phyloP scores from a whole-genome alignment of 30 jellyfish, hydroid and myxozoan species.

The Aurelia aurita complex sp. Pacific region DNA sequence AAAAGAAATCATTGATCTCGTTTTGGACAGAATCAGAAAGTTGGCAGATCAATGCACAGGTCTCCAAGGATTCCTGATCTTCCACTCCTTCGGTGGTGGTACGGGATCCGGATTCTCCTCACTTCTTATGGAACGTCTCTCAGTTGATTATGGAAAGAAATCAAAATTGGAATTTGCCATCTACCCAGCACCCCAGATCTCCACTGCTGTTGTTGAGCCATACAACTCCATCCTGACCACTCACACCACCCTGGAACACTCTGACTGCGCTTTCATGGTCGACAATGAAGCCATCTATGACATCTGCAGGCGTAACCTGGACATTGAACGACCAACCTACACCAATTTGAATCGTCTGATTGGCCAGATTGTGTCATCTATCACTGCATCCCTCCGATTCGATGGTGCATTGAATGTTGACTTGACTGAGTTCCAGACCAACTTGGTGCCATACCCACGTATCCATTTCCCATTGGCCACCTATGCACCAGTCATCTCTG shows the following conservation, averaged over 20 bases:
- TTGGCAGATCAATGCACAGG: slow-evolving; percentile 96
- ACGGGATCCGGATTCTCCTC: slow-evolving; percentile 98
- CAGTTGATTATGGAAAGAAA: slow-evolving; percentile 94
- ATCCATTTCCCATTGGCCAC: slow-evolving; percentile 96
- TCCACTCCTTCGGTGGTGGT: slow-evolving; percentile 99
- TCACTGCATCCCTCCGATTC: slow-evolving; percentile 94
- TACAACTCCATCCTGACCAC: slow-evolving; percentile 94
- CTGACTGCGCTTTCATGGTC: slow-evolving; percentile 91
- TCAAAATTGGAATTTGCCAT: slow-evolving; percentile 92
- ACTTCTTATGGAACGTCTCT: slow-evolving; percentile 91
- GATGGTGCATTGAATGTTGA: slow-evolving; percentile 96
- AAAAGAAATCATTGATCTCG: slow-evolving; percentile 87
- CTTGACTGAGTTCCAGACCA: slow-evolving; percentile 94
- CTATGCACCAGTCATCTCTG: slow-evolving; percentile 91
- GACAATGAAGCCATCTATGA: slow-evolving; percentile 96
- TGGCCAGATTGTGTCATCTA: slow-evolving; percentile 89
- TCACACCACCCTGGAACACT: slow-evolving; percentile 91
- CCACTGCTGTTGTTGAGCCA: slow-evolving; percentile 99
- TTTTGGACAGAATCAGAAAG: slow-evolving; percentile 89
- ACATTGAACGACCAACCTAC: slow-evolving; percentile 90
- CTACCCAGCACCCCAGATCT: slow-evolving; percentile 98
- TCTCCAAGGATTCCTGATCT: slow-evolving; percentile 95
- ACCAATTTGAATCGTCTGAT: slow-evolving; percentile 89
- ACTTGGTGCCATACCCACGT: slow-evolving; percentile 97
- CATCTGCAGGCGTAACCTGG: slow-evolving; percentile 88